Percentiles rank a stretch among this genome's conserved stretches.
Evolutionary conservation across 1,140 invertebrate genomes (phyloP).

Genomic region (Drosophila pallidifrons): DNA sequence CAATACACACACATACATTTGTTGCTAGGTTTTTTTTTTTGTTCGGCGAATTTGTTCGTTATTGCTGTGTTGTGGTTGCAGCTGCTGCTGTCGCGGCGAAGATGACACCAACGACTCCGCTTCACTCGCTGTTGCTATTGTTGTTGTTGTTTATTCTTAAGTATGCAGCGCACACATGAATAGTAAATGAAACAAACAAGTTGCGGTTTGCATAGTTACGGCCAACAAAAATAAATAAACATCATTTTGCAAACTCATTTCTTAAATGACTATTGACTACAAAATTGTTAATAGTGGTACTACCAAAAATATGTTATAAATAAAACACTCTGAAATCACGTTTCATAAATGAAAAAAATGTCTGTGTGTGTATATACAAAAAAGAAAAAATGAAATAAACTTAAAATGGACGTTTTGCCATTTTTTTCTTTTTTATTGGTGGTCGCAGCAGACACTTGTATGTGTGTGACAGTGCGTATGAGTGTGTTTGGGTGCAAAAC

Average conservation of each 20-base stretch:
- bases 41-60: constrained; percentile 37
- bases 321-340: not conserved
- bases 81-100: constrained; percentile 29
- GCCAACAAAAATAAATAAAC: not conserved
- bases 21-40: constrained; percentile 34
- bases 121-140: too few relatives aligned
- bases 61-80: constrained; percentile 45
- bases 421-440: constrained; percentile 3
- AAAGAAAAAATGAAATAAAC: not conserved
- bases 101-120: constrained; percentile 6
- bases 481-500: constrained; percentile 12
- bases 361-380: not conserved
- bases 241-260: constrained; percentile 10
- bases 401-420: constrained; percentile 9
- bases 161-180: constrained; percentile 20
- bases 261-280: not conserved
- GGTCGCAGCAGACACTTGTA: constrained; percentile 3
- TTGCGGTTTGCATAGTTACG: constrained; percentile 29
- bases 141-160: constrained; percentile 40
- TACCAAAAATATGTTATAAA: not conserved
- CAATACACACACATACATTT: constrained; percentile 38
- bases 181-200: constrained; percentile 33
- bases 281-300: not conserved
- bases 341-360: not conserved
- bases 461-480: not conserved